Percentiles rank a stretch among this genome's conserved stretches.
Evolutionary conservation across 2,888 invertebrate species (phyloP).

Genomic region (Tenthredo livida): DNA sequence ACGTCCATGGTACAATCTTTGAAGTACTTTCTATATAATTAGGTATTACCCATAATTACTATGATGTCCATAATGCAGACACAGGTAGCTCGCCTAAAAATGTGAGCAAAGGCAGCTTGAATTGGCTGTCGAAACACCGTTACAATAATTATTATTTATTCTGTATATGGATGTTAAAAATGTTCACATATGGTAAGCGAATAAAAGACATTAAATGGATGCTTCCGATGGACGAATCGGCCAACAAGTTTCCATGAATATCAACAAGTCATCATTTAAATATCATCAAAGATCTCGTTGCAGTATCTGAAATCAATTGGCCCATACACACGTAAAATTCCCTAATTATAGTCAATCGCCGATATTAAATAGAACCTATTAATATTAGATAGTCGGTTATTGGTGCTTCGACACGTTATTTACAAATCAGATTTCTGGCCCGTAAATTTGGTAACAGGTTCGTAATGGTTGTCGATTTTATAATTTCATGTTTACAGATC

Average conservation of each 20-base stretch:
- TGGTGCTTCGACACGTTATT: background rate
- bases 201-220: background rate
- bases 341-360: background rate
- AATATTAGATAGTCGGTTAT: background rate
- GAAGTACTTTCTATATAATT: conserved; percentile 38
- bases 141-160: background rate
- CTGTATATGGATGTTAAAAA: background rate
- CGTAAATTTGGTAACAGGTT: background rate
- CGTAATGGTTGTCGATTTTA: background rate
- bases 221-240: background rate
- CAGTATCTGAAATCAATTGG: background rate
- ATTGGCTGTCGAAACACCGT: background rate
- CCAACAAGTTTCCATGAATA: background rate
- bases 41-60: conserved; percentile 34
- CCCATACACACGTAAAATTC: background rate
- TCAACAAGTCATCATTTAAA: background rate
- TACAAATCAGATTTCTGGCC: background rate
- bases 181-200: background rate
- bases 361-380: background rate
- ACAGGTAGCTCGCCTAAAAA: background rate
- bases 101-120: background rate
- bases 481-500: background rate
- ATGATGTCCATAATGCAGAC: background rate
- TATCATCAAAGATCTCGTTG: background rate
- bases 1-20: background rate